Base-by-base conservation (phyloP, 2,888 invertebrate genomes). In the Meghimatium bilineatum region DNA sequence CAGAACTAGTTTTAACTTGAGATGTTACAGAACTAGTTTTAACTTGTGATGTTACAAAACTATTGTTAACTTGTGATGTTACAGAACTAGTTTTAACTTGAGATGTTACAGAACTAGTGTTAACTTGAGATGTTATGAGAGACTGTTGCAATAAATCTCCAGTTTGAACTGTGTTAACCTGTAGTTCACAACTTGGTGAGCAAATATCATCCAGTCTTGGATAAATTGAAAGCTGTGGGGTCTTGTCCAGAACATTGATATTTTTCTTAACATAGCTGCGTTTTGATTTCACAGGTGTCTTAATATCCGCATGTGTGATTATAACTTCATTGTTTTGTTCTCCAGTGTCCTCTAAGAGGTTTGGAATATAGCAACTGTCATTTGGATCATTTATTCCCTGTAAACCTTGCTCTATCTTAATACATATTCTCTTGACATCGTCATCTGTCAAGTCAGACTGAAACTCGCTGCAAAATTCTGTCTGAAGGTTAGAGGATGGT, bases 341-440 rank as follows among this genome's bases (percentile, higher is more conserved):
- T 44, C 63, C 66, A 17, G n/a, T 67, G 38, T 77, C 76, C 49
- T 83, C 77, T 60, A 83, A 52, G 6, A 78, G 36, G 60, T n/a
- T 77, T 52, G 83, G 83, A 71, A 83, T 71, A 69, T 77, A 83
- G 14, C 71, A 26, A 23, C 69, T 77, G 34, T 83, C 78, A 71
- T 78, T 83, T 10, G 60, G 38, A 29, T 60, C 60, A 32, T 23
- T 8, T n/a, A n/a, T n/a, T 10, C 29, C 32, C 1, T 17, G 49
- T 12, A 80, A 44, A 67, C 44, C 77, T n/a, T 82, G 82, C 38
- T 82, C 82, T 29, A 82, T 69, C 56, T 82, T 82, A 66, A 76
- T 77, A 23, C 17, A 2, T 38, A 82, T 82, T 44, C 38, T 67
- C 34, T 49, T 67, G 36, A 77, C 17, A 20, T 82, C 82, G 8